phyloP scores from a whole-genome alignment of 2,113 vertebrate genomes.

The Neogale vison region DNA sequence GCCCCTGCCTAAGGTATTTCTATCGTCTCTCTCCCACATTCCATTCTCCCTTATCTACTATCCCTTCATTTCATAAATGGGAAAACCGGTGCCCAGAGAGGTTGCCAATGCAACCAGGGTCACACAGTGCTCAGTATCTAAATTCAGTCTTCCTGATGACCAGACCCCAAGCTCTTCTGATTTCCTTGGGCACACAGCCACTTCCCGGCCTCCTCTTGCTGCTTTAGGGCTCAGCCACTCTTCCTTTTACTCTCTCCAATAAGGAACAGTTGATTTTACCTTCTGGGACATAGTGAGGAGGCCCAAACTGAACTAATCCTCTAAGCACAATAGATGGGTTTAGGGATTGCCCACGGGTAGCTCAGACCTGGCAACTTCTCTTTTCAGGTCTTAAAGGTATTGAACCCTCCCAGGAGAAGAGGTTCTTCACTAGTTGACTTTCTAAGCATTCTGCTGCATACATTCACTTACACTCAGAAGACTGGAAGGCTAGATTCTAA shows the following conservation, averaged over 20 bases:
- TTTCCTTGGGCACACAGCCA: not conserved
- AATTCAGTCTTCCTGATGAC: not conserved
- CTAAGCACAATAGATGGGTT: not conserved
- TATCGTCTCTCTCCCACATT: not conserved
- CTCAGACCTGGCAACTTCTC: not conserved
- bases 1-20: not conserved
- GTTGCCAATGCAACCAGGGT: not conserved
- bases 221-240: not conserved
- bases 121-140: not conserved
- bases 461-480: conserved; percentile 7
- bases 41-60: not conserved
- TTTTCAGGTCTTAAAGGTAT: conserved; percentile 35
- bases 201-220: not conserved
- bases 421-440: not conserved
- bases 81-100: not conserved
- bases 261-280: not conserved
- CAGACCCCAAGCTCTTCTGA: not conserved
- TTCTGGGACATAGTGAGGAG: not conserved
- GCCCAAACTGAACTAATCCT: not conserved
- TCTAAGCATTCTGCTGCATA: not conserved
- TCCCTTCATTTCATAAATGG: not conserved
- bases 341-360: not conserved
- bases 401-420: not conserved
- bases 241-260: not conserved
- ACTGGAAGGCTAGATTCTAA: not conserved